Evolutionary conservation across 2,888 invertebrate genomes (phyloP).

Genomic region (Odiellus spinosus): DNA sequence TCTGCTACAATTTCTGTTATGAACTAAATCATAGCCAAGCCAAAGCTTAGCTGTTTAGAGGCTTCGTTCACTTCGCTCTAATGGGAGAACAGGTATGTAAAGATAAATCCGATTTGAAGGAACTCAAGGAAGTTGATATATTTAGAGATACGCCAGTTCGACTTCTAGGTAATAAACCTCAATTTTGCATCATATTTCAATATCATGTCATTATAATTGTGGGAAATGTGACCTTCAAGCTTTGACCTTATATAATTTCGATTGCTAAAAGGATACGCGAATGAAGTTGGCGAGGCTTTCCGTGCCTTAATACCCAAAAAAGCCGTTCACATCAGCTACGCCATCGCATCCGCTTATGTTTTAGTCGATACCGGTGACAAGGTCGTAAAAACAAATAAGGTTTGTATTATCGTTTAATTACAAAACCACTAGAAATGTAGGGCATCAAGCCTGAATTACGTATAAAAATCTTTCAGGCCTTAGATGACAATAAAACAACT

Average conservation of each 20-base stretch:
- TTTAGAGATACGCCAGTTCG: conserved; percentile 14
- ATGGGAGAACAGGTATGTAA: too few relatives aligned
- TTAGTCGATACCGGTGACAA: conserved; percentile 72
- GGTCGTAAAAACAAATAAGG: conserved; percentile 45
- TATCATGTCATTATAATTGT: too few relatives aligned
- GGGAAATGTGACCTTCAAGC: too few relatives aligned
- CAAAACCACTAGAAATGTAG: too few relatives aligned
- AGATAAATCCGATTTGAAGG: too few relatives aligned
- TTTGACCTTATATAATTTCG: neutral
- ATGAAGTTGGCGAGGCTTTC: conserved; percentile 91
- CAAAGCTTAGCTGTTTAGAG: too few relatives aligned
- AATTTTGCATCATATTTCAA: neutral
- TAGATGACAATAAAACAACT: conserved; percentile 3
- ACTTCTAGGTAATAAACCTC: conserved; percentile 5
- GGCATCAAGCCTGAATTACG: neutral
- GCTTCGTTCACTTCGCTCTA: too few relatives aligned
- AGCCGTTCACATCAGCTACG: conserved; percentile 57
- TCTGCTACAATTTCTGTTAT: too few relatives aligned
- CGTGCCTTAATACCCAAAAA: conserved; percentile 53
- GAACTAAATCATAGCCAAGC: too few relatives aligned
- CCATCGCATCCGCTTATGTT: conserved; percentile 66
- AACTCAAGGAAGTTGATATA: conserved; percentile 12
- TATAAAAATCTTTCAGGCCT: conserved; percentile 5
- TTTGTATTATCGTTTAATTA: conserved; percentile 28
- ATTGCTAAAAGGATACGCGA: conserved; percentile 61